phyloP scores from a whole-genome alignment of 1,140 invertebrate species.

The Lordiphosa clarofinis region DNA sequence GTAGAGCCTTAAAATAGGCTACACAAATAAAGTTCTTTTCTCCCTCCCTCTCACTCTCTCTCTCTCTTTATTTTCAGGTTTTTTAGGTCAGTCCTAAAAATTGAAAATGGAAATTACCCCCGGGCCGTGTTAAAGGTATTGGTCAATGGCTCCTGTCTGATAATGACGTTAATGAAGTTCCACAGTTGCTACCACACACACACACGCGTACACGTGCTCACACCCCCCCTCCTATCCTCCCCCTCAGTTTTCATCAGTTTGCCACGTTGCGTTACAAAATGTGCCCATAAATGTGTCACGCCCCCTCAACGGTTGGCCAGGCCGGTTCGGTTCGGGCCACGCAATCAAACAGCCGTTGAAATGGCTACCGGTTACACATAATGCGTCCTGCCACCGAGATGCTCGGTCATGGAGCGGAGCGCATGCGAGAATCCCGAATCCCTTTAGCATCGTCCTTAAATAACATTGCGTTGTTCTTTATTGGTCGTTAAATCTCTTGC shows the following conservation, averaged over 20 bases:
- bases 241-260: conserved; percentile 46
- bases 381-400: conserved; percentile 48
- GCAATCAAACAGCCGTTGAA: conserved; percentile 67
- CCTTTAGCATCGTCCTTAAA: conserved; percentile 69
- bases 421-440: conserved; percentile 47
- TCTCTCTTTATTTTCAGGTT: no score
- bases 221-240: conserved; percentile 4
- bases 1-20: neutral
- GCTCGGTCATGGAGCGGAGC: conserved; percentile 37
- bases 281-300: conserved; percentile 72
- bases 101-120: no score
- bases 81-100: no score
- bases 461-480: conserved; percentile 75
- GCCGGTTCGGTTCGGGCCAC: conserved; percentile 20
- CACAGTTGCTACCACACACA: conserved; percentile 1
- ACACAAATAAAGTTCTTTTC: neutral
- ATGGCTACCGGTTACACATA: conserved; percentile 76
- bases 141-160: no score
- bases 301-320: conserved; percentile 17
- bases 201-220: neutral
- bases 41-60: no score
- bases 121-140: no score
- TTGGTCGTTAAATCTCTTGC: conserved; percentile 77
- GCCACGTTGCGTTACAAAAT: conserved; percentile 58
- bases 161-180: no score